Percentiles rank a stretch among this genome's conserved stretches.
phyloP scores from a whole-genome alignment of 2,797 vertebrate species.

The Bucorvus abyssinicus region DNA sequence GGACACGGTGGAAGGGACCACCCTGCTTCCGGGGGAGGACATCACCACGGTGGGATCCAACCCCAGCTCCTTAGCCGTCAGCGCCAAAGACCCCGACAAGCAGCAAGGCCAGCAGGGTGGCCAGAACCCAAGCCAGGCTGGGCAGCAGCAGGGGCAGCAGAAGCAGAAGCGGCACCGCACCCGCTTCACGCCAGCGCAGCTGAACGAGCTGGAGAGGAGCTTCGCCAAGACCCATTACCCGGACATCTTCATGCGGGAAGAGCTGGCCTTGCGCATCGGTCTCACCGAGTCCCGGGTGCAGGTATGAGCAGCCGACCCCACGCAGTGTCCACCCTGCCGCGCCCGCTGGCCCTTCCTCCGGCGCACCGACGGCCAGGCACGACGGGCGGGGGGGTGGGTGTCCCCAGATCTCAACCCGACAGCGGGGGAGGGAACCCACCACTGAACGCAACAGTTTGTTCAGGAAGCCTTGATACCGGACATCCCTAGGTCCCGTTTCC shows the following conservation, averaged over 20 bases:
- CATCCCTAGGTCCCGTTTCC: too few species aligned
- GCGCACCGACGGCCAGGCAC: background rate
- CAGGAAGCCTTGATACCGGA: background rate
- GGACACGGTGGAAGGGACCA: conserved; percentile 92
- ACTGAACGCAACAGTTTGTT: background rate
- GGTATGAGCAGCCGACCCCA: conserved; percentile 74
- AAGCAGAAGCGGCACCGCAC: conserved; percentile 98
- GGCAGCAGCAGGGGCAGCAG: conserved; percentile 87
- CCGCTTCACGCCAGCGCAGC: conserved; percentile 96
- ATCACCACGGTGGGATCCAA: conserved; percentile 91
- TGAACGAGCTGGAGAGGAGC: conserved; percentile 97
- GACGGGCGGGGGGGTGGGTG: background rate
- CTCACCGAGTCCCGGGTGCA: conserved; percentile 97
- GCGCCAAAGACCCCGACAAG: conserved; percentile 92
- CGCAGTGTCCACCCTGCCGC: background rate
- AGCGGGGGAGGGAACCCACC: background rate
- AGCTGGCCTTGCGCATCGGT: conserved; percentile 94
- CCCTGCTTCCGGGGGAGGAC: conserved; percentile 93
- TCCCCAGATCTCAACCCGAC: background rate
- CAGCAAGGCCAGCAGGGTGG: conserved; percentile 80
- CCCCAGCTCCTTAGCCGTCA: conserved; percentile 86
- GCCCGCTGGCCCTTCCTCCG: background rate
- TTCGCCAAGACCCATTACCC: conserved; percentile 99
- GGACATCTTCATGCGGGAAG: conserved; percentile 98
- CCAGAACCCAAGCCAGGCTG: conserved; percentile 85